phyloP scores from a whole-genome alignment of 2,888 invertebrate species.

The Torymus auratus region DNA sequence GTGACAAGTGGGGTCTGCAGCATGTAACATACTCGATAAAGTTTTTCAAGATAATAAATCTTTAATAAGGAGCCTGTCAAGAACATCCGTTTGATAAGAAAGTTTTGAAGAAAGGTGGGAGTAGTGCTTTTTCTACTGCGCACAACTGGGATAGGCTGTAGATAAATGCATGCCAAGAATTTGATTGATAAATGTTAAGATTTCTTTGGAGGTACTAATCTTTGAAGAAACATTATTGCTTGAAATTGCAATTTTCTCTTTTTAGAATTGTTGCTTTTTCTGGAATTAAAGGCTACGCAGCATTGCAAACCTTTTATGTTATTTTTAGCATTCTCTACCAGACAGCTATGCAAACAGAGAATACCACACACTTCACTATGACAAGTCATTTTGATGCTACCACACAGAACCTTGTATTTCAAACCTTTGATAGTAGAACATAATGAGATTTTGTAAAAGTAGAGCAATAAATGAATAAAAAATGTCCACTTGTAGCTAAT shows the following conservation, averaged over 20 bases:
- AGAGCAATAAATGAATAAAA: conserved; percentile 4
- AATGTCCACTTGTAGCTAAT: not conserved
- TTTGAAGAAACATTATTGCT: too few species aligned
- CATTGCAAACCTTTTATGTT: conserved; percentile 5
- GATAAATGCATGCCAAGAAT: conserved; percentile 18
- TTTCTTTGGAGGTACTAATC: not conserved
- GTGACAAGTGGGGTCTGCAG: not conserved
- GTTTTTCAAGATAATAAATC: conserved; percentile 36
- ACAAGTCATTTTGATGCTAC: conserved; percentile 28
- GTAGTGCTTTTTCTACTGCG: not conserved
- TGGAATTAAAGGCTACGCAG: not conserved
- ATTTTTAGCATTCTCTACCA: conserved; percentile 35
- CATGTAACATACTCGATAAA: conserved; percentile 25
- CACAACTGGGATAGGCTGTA: not conserved
- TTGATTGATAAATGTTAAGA: conserved; percentile 18
- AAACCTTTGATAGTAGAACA: conserved; percentile 13
- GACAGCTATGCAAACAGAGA: conserved; percentile 26
- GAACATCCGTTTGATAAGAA: conserved; percentile 46
- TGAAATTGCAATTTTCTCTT: not conserved
- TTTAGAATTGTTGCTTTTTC: not conserved
- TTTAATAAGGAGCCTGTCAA: conserved; percentile 40
- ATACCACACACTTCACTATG: not conserved
- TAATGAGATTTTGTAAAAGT: conserved; percentile 35
- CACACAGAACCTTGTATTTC: conserved; percentile 21
- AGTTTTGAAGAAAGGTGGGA: conserved; percentile 13